Percentiles rank a stretch among this genome's conserved stretches.
Evolutionary conservation across 1,140 invertebrate species (phyloP).

Genomic region (Arion vulgaris): DNA sequence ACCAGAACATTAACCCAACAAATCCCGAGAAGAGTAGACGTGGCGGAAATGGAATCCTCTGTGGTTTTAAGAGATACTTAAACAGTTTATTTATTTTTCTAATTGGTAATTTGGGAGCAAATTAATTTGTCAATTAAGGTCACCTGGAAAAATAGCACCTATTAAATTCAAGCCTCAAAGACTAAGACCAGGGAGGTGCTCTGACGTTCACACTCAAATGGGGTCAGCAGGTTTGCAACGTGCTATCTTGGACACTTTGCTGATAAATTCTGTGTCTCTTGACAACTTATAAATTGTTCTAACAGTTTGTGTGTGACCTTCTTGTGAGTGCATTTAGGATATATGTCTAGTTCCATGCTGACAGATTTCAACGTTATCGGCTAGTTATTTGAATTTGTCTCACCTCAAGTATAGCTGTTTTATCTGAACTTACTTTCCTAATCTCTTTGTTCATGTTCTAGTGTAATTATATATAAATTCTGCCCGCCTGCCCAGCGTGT

Average conservation of each 20-base stretch:
- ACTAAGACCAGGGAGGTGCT: not conserved
- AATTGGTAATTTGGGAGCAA: not conserved
- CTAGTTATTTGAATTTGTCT: no score
- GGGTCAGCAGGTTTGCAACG: not conserved
- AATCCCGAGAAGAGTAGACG: not conserved
- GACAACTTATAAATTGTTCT: not conserved
- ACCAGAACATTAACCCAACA: not conserved
- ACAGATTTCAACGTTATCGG: no score
- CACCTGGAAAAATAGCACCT: not conserved
- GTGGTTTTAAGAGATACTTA: no score
- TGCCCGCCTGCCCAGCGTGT: no score
- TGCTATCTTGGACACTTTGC: not conserved
- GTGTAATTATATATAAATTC: no score
- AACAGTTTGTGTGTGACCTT: not conserved
- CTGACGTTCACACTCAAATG: not conserved
- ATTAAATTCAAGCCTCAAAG: not conserved
- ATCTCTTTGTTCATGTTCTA: no score
- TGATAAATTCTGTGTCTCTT: not conserved
- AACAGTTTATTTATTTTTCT: no score
- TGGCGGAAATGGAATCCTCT: no score
- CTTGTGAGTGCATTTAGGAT: not conserved
- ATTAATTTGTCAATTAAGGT: not conserved
- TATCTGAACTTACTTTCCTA: no score
- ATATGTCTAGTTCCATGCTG: no score
- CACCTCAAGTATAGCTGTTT: no score